Base-by-base conservation (phyloP, 2,113 vertebrate genomes). In the Speoplatyrhinus poulsoni region DNA sequence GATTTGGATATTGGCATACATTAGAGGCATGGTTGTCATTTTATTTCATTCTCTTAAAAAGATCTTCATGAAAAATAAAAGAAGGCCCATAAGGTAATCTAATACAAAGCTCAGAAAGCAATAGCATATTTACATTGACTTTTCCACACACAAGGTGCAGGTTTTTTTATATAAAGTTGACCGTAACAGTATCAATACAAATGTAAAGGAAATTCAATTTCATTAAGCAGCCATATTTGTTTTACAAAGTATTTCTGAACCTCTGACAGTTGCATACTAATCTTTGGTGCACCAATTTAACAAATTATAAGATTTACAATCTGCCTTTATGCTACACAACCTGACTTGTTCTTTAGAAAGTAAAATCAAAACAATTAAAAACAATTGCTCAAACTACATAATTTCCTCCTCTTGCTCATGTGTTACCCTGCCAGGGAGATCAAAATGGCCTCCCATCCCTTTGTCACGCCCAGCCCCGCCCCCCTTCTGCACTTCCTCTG, bases 401-500 rank as follows among this genome's bases (percentile, higher is more conserved):
- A 80, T 83, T 86, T 80, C 79, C 82, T 73, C 65, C 69, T 81
- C 73, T 68, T 47, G 81, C 75, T 85, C 84, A 72, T 81, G 72
- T 66, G 72, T 72, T 80, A 76, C 79, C 82, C 80, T 77, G 81
- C 81, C 66, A 10, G 82, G 85, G 79, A 90, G 84, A 67, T 91
- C 84, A 73, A 70, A 80, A 70, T 60, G 79, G 48, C 70, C 75
- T 64, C 71, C 82, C 75, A 68, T 68, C 54, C 79, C 83, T 80
- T 76, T 82, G 62, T 82, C 70, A 88, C 91, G 93, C 92, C 90
- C 92, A 92, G 93, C 87, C 91, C 70, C 89, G 87, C 81, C 93
- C 90, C 90, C 92, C 89, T 93, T 89, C 88, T 84, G 85, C 95
- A 98, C 96, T 94, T 98, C 91, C 96, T 93, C 93, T 87, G 83